These are phyloP conservation scores for Drosophila colorata DNA, from an alignment of 2,888 invertebrate species.

Conservation along the genomic window DNA sequence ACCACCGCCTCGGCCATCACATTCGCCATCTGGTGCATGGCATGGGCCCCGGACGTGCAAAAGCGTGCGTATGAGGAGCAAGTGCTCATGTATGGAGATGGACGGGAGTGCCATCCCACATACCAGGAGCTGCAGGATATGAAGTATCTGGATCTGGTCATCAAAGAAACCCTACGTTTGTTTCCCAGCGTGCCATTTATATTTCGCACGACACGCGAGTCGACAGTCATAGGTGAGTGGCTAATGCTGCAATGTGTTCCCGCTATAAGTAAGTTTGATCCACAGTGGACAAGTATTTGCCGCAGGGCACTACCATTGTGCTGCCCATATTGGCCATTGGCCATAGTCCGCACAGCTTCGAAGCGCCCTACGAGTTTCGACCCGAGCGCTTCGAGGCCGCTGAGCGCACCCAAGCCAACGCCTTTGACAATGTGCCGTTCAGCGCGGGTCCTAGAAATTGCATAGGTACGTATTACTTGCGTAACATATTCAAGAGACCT, in stretches of 20 bases:
- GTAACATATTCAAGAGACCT: not conserved
- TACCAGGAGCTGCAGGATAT: slow-evolving; percentile 71
- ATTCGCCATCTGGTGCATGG: slow-evolving; percentile 86
- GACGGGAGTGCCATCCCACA: slow-evolving; percentile 69
- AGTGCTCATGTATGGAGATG: slow-evolving; percentile 83
- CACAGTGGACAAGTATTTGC: slow-evolving; percentile 73
- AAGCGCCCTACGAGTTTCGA: slow-evolving; percentile 72
- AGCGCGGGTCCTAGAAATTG: slow-evolving; percentile 88
- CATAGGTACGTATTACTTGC: slow-evolving; percentile 60
- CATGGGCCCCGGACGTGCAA: slow-evolving; percentile 86
- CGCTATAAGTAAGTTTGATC: not conserved
- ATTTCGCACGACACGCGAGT: slow-evolving; percentile 57
- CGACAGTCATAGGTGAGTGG: slow-evolving; percentile 71
- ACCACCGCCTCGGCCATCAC: slow-evolving; percentile 87
- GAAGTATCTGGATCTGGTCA: slow-evolving; percentile 78
- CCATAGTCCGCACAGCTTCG: slow-evolving; percentile 71
- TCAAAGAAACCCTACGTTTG: slow-evolving; percentile 77
- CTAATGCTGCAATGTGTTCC: not conserved
- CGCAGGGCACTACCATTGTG: slow-evolving; percentile 66
- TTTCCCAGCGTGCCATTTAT: slow-evolving; percentile 82
- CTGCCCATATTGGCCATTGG: slow-evolving; percentile 72
- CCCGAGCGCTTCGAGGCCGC: slow-evolving; percentile 85
- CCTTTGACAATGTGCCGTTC: slow-evolving; percentile 87
- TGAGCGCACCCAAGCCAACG: slow-evolving; percentile 64
- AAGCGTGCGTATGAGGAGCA: slow-evolving; percentile 86